phyloP scores from a whole-genome alignment of 53 echinoderm and acorn worm species.

The Luidia sarsii region DNA sequence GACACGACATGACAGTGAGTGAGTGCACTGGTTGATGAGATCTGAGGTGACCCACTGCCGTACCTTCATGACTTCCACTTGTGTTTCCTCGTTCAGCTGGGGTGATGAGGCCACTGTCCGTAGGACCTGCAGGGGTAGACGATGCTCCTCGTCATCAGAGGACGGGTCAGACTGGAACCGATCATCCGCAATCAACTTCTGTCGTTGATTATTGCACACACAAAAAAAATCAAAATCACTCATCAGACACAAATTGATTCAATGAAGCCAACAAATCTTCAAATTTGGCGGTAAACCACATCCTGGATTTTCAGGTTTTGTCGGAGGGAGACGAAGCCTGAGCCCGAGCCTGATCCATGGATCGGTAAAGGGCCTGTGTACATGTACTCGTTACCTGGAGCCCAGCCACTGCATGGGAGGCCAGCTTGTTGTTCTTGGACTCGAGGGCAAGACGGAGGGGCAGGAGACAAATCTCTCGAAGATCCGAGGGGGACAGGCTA shows the following conservation, averaged over 20 bases:
- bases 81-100: constrained; percentile 77
- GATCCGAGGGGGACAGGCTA: constrained; percentile 55
- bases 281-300: too few species aligned
- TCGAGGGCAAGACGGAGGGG: constrained; percentile 86
- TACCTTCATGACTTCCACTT: constrained; percentile 98
- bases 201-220: too few species aligned
- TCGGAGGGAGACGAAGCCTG: too few species aligned
- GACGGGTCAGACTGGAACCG: constrained; percentile 67
- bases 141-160: constrained; percentile 64
- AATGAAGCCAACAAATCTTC: too few species aligned
- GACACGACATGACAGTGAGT: not conserved
- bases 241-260: too few species aligned
- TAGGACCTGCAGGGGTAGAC: constrained; percentile 78
- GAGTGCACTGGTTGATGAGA: not conserved
- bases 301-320: too few species aligned
- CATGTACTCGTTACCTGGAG: constrained; percentile 71
- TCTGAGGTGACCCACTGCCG: not conserved
- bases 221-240: too few species aligned
- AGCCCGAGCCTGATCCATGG: too few species aligned
- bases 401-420: constrained; percentile 68
- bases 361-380: too few species aligned
- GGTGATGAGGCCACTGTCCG: constrained; percentile 70
- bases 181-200: constrained; percentile 80
- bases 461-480: constrained; percentile 75
- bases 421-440: constrained; percentile 88